Conservation (phyloP, 2,797 vertebrate species). For the Bradypodion ventrale region DNA sequence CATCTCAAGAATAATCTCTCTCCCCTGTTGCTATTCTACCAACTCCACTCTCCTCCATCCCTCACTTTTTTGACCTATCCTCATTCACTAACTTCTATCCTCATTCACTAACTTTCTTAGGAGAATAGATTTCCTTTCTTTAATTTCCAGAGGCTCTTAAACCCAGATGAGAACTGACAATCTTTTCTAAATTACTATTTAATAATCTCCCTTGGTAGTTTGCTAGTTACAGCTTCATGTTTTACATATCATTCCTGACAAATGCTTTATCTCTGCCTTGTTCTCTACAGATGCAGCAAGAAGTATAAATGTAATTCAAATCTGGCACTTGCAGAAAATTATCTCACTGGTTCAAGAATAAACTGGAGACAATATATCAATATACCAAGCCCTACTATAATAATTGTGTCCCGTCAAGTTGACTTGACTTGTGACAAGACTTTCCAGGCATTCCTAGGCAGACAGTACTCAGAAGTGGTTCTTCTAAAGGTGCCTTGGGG, state of each 20-base stretch:
- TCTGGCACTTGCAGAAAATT: conserved; percentile 54
- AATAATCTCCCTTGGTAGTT: conserved; percentile 31
- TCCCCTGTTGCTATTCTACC: too few species aligned
- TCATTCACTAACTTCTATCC: too few species aligned
- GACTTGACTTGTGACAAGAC: too few species aligned
- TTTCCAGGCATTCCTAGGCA: too few species aligned
- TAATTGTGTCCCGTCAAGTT: too few species aligned
- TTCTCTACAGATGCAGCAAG: conserved; percentile 37
- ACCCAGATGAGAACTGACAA: conserved; percentile 20
- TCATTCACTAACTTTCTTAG: too few species aligned
- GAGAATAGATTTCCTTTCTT: neutral
- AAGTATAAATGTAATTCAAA: conserved; percentile 44
- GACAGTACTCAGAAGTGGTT: too few species aligned
- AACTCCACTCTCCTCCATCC: too few species aligned
- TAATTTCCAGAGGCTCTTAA: neutral
- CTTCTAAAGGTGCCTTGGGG: too few species aligned
- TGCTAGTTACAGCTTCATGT: conserved; percentile 39
- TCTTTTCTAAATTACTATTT: conserved; percentile 19
- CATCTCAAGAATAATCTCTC: too few species aligned
- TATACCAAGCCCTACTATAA: conserved; percentile 24
- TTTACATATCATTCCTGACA: conserved; percentile 5
- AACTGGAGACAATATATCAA: conserved; percentile 31
- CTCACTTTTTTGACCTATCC: too few species aligned
- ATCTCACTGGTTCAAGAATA: conserved; percentile 47
- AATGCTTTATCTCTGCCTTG: conserved; percentile 42